phyloP scores from a whole-genome alignment of 2,888 invertebrate genomes.

The Campoplex nolae region DNA sequence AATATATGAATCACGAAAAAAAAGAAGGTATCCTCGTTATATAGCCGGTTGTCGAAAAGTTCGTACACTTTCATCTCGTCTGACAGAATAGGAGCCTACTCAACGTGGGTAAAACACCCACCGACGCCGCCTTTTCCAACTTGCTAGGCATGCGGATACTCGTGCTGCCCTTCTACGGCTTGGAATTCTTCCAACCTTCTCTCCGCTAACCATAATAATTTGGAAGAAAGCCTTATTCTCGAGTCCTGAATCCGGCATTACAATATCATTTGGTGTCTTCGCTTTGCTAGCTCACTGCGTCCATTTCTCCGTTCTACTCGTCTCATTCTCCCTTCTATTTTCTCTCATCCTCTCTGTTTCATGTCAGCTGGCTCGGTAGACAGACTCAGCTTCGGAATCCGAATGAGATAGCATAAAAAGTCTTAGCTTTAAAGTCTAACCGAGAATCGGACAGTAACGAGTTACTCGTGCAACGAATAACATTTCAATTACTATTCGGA shows the following conservation, averaged over 20 bases:
- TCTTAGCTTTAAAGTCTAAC: not conserved
- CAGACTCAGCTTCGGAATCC: constrained; percentile 18
- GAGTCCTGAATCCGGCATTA: constrained; percentile 61
- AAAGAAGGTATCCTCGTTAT: constrained; percentile 29
- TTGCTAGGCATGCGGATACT: constrained; percentile 68
- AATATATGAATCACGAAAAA: constrained; percentile 58
- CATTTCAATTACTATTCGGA: constrained; percentile 1
- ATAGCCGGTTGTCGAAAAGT: constrained; percentile 59
- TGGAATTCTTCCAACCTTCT: constrained; percentile 67
- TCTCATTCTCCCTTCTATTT: not conserved
- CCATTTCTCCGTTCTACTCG: constrained; percentile 24
- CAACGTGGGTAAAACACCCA: constrained; percentile 30
- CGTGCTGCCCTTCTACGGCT: constrained; percentile 49
- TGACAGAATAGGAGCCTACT: constrained; percentile 54
- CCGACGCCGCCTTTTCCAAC: constrained; percentile 43
- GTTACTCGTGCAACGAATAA: constrained; percentile 22
- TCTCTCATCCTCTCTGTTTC: constrained; percentile 20
- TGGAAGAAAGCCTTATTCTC: constrained; percentile 65
- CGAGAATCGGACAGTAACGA: constrained; percentile 28
- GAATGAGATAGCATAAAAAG: constrained; percentile 15
- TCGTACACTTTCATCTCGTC: constrained; percentile 65
- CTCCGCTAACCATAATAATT: constrained; percentile 70
- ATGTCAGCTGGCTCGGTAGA: constrained; percentile 44
- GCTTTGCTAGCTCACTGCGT: constrained; percentile 9
- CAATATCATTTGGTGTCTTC: constrained; percentile 62